These are phyloP conservation scores for Zapus hudsonius DNA, from an alignment of 2,113 vertebrate genomes.

Conservation along the genomic window DNA sequence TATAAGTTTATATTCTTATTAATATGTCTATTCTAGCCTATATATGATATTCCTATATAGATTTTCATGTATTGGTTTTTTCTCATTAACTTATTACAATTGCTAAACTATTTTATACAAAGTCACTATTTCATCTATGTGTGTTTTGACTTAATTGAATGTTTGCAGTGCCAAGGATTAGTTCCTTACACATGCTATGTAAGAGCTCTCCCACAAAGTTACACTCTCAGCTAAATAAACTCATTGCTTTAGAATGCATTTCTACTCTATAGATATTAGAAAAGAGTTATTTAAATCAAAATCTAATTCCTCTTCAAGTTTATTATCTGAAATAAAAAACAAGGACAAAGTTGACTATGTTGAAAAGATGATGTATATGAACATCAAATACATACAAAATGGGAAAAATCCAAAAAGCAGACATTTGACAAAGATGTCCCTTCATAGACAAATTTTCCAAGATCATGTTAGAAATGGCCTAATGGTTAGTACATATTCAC, in stretches of 20 bases:
- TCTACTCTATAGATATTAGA: slow-evolving; percentile 25
- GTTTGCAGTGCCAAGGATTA: neutral
- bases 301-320: slow-evolving; percentile 12
- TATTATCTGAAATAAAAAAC: slow-evolving; percentile 9
- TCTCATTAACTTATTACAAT: neutral
- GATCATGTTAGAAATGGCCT: slow-evolving; percentile 20
- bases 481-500: slow-evolving; percentile 22
- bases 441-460: slow-evolving; percentile 35
- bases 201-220: neutral
- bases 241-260: slow-evolving; percentile 14
- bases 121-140: neutral
- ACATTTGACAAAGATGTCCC: neutral
- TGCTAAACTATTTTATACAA: neutral
- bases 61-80: neutral
- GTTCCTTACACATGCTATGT: neutral
- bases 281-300: neutral
- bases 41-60: neutral
- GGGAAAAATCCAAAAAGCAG: neutral
- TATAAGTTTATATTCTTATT: neutral
- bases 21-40: neutral
- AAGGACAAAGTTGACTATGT: neutral
- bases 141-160: neutral
- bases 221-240: neutral
- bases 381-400: neutral
- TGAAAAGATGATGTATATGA: neutral